A percentile compares a stretch with the other conserved stretches of the same genome.
These are phyloP conservation scores for Monochamus alternatus DNA, from an alignment of 2,888 invertebrate species.

Conservation along the genomic window DNA sequence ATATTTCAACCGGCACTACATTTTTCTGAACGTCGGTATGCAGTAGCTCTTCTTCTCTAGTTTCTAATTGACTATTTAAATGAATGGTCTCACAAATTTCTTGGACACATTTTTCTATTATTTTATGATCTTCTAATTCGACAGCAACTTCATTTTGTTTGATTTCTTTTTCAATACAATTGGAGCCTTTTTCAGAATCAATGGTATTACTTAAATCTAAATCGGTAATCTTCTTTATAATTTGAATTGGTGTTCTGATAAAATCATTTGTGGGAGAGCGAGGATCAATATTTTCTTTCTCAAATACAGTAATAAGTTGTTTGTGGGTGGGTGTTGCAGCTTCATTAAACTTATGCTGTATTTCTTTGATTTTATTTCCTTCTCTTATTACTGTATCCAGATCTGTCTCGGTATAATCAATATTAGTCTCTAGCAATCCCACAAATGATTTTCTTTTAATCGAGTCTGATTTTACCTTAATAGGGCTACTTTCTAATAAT, in stretches of 20 bases:
- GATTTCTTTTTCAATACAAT: not conserved
- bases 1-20: not conserved
- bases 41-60: not conserved
- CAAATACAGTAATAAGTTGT: constrained; percentile 33
- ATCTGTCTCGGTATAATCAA: constrained; percentile 75
- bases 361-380: constrained; percentile 49
- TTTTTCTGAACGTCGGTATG: not conserved
- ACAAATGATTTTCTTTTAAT: constrained; percentile 69
- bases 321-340: constrained; percentile 1
- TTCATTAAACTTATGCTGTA: constrained; percentile 29
- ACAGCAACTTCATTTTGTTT: constrained; percentile 1
- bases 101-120: constrained; percentile 16
- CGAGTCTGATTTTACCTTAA: constrained; percentile 63
- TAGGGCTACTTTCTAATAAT: constrained; percentile 65
- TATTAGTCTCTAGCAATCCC: constrained; percentile 76
- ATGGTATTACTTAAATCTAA: constrained; percentile 37
- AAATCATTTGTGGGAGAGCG: constrained; percentile 75
- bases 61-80: constrained; percentile 22
- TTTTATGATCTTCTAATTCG: constrained; percentile 7
- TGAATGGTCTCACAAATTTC: constrained; percentile 17
- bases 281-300: constrained; percentile 64
- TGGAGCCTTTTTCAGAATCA: constrained; percentile 11
- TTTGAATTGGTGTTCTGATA: constrained; percentile 72
- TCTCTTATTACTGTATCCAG: constrained; percentile 64
- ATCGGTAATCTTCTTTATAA: constrained; percentile 47